Evolutionary conservation across 2,797 vertebrate genomes (phyloP).

Genomic region (Enteromius mattozi): DNA sequence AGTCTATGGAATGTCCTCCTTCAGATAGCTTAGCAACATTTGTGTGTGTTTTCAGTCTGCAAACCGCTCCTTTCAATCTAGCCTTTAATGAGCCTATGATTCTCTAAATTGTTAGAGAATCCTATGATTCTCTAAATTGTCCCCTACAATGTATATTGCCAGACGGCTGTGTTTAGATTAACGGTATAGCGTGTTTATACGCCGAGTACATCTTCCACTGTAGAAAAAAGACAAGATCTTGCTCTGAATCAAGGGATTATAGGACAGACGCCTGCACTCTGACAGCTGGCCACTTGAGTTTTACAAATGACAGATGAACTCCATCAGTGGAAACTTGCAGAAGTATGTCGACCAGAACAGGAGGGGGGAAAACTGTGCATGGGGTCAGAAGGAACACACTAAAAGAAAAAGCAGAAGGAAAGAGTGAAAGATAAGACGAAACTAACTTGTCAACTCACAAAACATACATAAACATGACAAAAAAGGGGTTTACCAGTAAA

Average conservation of each 20-base stretch:
- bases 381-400: slow-evolving; percentile 23
- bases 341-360: slow-evolving; percentile 33
- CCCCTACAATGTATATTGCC: slow-evolving; percentile 59
- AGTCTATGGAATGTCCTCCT: not conserved
- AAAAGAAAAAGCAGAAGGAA: slow-evolving; percentile 33
- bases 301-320: slow-evolving; percentile 56
- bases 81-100: slow-evolving; percentile 61
- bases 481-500: slow-evolving; percentile 20
- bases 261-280: slow-evolving; percentile 58
- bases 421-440: not conserved
- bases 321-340: slow-evolving; percentile 49
- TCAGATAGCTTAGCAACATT: slow-evolving; percentile 16
- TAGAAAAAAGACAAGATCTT: slow-evolving; percentile 38
- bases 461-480: slow-evolving; percentile 28
- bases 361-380: not conserved
- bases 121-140: too few relatives aligned
- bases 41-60: slow-evolving; percentile 34
- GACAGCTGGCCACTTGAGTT: slow-evolving; percentile 61
- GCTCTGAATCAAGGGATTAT: slow-evolving; percentile 64
- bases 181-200: slow-evolving; percentile 63
- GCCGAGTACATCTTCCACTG: slow-evolving; percentile 54
- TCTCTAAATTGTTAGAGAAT: slow-evolving; percentile 64
- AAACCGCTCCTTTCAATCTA: slow-evolving; percentile 30
- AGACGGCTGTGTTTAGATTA: slow-evolving; percentile 65
- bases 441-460: slow-evolving; percentile 21